These are phyloP conservation scores for Myotis planiceps DNA, from an alignment of 2,797 vertebrate genomes.

Conservation along the genomic window DNA sequence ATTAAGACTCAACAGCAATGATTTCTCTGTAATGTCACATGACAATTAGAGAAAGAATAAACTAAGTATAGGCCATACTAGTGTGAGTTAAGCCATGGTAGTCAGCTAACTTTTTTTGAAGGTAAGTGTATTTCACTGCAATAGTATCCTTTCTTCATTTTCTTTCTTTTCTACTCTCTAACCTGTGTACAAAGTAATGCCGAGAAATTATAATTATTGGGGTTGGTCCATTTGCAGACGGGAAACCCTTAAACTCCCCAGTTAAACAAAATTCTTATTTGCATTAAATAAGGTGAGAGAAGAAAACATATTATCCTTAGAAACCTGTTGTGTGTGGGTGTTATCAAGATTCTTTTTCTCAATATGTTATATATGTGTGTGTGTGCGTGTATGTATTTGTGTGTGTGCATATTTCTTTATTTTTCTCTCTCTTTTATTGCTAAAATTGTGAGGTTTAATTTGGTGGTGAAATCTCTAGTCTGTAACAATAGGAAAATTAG, in stretches of 20 bases:
- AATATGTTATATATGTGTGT: background rate
- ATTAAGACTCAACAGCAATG: background rate
- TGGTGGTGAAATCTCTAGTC: background rate
- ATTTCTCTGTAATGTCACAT: background rate
- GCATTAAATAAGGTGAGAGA: background rate
- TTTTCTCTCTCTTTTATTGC: background rate
- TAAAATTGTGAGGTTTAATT: conserved; percentile 14
- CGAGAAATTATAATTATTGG: background rate
- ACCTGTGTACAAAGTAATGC: background rate
- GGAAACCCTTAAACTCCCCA: background rate
- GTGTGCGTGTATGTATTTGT: background rate
- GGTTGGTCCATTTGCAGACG: background rate
- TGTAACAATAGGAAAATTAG: conserved; percentile 59
- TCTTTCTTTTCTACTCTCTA: background rate
- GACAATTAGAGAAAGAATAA: background rate
- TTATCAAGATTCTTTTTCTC: background rate
- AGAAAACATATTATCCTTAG: background rate
- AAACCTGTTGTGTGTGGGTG: background rate
- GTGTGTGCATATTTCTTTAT: background rate
- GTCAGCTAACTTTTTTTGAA: background rate
- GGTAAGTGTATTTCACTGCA: background rate
- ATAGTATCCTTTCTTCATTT: background rate
- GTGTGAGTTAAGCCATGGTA: background rate
- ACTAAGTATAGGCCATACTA: background rate
- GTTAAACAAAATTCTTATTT: background rate